These are phyloP conservation scores for Xenentodon cancila DNA, from an alignment of 2,797 vertebrate species.

Conservation along the genomic window DNA sequence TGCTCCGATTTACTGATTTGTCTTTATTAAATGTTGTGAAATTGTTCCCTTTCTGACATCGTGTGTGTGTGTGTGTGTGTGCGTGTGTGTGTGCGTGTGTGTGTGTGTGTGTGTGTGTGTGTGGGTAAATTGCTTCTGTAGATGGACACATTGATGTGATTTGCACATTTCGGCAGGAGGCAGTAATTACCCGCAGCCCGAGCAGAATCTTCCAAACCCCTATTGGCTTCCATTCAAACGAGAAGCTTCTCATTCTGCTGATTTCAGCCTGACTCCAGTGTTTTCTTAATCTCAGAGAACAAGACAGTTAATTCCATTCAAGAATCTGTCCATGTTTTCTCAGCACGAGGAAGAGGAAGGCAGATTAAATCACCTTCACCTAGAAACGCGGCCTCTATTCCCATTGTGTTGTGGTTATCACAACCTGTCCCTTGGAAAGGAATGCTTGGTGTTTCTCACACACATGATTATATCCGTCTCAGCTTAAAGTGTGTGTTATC, in stretches of 20 bases:
- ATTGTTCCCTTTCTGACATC: no score
- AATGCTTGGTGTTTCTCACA: slow-evolving; percentile 43
- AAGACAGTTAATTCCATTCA: slow-evolving; percentile 45
- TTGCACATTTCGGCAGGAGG: slow-evolving; percentile 74
- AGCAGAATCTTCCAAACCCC: slow-evolving; percentile 60
- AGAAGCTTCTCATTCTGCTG: slow-evolving; percentile 56
- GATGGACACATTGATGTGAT: slow-evolving; percentile 65
- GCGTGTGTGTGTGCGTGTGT: no score
- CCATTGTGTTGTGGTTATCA: slow-evolving; percentile 67
- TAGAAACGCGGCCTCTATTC: slow-evolving; percentile 34
- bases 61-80: no score
- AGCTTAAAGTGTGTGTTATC: slow-evolving; percentile 48
- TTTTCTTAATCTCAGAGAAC: slow-evolving; percentile 52
- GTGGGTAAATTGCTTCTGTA: slow-evolving; percentile 37
- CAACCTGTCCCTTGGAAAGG: slow-evolving; percentile 36
- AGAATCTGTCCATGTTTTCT: slow-evolving; percentile 54
- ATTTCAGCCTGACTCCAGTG: slow-evolving; percentile 64
- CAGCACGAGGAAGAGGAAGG: slow-evolving; percentile 66
- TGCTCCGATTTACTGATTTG: not conserved
- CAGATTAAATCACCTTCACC: slow-evolving; percentile 65
- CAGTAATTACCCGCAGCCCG: slow-evolving; percentile 67
- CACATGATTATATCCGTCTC: slow-evolving; percentile 60
- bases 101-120: slow-evolving; percentile 27
- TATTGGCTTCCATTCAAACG: slow-evolving; percentile 41
- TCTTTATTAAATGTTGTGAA: no score